These are phyloP conservation scores for Cataglyphis cursor DNA, from an alignment of 2,888 invertebrate species.

Conservation along the genomic window DNA sequence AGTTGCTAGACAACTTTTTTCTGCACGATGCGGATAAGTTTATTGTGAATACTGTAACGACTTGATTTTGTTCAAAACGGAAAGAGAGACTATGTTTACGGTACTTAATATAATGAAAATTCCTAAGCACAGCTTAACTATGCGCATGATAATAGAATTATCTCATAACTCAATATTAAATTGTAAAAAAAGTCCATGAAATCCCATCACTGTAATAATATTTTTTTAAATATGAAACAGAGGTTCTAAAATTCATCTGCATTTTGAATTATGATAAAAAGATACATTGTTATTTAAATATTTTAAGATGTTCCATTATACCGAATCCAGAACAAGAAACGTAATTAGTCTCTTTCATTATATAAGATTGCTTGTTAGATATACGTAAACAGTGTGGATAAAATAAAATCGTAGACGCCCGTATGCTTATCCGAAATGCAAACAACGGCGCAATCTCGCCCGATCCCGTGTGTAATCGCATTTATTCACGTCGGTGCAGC, in stretches of 20 bases:
- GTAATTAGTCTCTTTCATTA: background rate
- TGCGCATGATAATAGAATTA: background rate
- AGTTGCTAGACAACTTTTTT: background rate
- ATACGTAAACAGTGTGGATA: background rate
- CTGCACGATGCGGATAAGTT: background rate
- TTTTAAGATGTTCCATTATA: background rate
- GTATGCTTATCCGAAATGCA: constrained; percentile 14
- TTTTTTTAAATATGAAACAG: background rate
- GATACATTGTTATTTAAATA: background rate
- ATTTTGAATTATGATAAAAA: background rate
- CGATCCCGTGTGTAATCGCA: constrained; percentile 28
- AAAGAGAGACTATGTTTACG: background rate
- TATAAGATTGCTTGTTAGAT: constrained; percentile 23
- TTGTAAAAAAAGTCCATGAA: background rate
- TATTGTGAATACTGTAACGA: background rate
- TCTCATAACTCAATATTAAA: background rate
- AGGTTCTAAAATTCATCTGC: background rate
- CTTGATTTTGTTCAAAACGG: background rate
- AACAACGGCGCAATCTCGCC: constrained; percentile 29
- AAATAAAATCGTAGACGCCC: constrained; percentile 34
- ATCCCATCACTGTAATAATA: background rate
- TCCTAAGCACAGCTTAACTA: background rate
- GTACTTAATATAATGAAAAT: background rate
- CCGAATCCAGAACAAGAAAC: background rate
- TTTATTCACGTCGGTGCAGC: constrained; percentile 25